Evolutionary conservation across 2,113 vertebrate genomes (phyloP).

Genomic region (Planiliza haematocheilus): DNA sequence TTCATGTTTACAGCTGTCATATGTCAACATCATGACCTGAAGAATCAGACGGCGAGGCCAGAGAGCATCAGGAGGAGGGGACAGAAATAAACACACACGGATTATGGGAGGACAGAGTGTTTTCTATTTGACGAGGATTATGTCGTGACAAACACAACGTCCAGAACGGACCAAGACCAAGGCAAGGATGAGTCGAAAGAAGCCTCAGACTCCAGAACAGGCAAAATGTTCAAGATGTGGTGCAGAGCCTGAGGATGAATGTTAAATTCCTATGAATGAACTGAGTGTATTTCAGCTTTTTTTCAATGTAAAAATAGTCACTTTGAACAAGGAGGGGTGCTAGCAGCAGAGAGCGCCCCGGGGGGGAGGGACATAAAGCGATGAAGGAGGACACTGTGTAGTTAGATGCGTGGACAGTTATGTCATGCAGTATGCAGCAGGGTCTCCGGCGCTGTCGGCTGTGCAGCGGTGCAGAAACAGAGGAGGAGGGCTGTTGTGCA

Average conservation of each 20-base stretch:
- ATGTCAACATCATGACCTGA: too few species aligned
- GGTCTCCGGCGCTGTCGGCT: conserved; percentile 31
- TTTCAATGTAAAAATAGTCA: conserved; percentile 25
- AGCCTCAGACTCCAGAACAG: neutral
- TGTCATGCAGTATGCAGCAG: conserved; percentile 57
- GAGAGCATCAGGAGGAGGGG: neutral
- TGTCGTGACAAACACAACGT: conserved; percentile 19
- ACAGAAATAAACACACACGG: neutral
- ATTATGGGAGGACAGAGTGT: neutral
- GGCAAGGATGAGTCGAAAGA: neutral
- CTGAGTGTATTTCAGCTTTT: neutral
- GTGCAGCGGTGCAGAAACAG: conserved; percentile 52
- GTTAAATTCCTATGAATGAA: conserved; percentile 33
- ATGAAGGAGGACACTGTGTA: conserved; percentile 21
- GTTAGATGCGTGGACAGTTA: conserved; percentile 39
- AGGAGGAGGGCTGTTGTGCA: conserved; percentile 43
- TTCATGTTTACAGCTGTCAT: neutral
- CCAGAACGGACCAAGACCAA: neutral
- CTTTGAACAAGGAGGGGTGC: conserved; percentile 7
- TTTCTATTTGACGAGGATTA: neutral
- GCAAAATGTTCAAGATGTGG: too few species aligned
- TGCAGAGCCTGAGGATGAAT: conserved; percentile 19
- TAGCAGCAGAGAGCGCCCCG: neutral
- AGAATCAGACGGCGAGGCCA: too few species aligned
- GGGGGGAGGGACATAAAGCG: conserved; percentile 14